Evolutionary conservation across 2,797 vertebrate genomes (phyloP), one percentile per base, ranked within the genome.

Genomic region (Scarus forsteni): DNA sequence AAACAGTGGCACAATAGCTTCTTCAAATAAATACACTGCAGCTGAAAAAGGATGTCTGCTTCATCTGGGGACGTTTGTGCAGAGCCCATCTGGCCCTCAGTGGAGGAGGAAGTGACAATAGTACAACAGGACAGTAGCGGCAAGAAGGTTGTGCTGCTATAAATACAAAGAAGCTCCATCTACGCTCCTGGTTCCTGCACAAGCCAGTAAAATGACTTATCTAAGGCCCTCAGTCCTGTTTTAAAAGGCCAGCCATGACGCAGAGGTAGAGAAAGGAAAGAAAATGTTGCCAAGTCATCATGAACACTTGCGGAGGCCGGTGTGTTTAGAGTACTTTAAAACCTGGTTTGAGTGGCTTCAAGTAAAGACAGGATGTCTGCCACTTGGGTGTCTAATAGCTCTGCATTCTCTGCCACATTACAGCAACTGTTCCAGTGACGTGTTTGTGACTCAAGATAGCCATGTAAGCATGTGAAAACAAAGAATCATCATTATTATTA

Each of bases 211-310:
- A 91, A 85, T 64, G 46, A 54, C 66, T 66, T 73, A 84, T 73
- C 66, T 86, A 73, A 5, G 18, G 66, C 63, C 68, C 81, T 58
- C 16, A 1, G 55, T 66, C 72, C 45, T 35, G 12, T 14, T 89
- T 89, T 74, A 84, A 90, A 92, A 90, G 74, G 91, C 83, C 85
- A 84, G 62, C 2, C 57, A 80, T 90, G 92, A 91, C 80, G 83
- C 66, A 70, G 62, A 42, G 63, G 46, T 13, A 60, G 85, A 80
- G 70, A 79, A 77, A 71, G 69, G 77, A 75, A 86, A 50, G 27
- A 51, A 86, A 78, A 66, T 70, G 70, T 69, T 7, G 79, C 89
- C 91, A 91, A 94, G 77, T 94, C 94, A 93, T 79, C 79, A 60
- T 70, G 64, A 62, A 59, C 81, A 71, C 70, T 71, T 61, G 73